Conservation (phyloP, 2,113 vertebrate genomes). For the Nothobranchius kuhntae region DNA sequence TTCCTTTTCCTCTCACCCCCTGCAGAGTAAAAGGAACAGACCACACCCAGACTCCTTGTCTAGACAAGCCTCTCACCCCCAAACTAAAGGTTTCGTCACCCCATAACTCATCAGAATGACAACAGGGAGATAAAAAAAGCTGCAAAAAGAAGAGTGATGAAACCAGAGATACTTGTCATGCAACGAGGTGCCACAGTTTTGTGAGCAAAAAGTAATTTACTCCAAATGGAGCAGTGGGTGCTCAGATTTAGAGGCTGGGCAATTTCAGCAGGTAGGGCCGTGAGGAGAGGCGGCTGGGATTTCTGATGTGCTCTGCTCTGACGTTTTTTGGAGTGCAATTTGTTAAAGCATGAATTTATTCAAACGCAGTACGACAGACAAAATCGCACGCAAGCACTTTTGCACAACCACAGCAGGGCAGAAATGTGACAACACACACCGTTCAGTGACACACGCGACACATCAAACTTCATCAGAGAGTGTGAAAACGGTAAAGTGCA, state of each 20-base stretch:
- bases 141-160: constrained; percentile 62
- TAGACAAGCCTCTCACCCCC: constrained; percentile 20
- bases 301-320: constrained; percentile 56
- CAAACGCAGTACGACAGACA: constrained; percentile 38
- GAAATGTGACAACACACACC: constrained; percentile 4
- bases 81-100: constrained; percentile 35
- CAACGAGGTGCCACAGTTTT: constrained; percentile 52
- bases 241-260: constrained; percentile 40
- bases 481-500: constrained; percentile 6
- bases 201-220: constrained; percentile 56
- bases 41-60: constrained; percentile 21
- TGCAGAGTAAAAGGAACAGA: not conserved
- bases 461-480: not conserved
- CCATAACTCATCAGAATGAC: constrained; percentile 45
- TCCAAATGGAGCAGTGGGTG: constrained; percentile 46
- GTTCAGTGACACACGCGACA: not conserved
- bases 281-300: constrained; percentile 19
- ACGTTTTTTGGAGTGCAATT: constrained; percentile 54
- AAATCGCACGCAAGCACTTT: constrained; percentile 19
- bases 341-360: constrained; percentile 41
- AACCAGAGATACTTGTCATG: constrained; percentile 57
- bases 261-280: constrained; percentile 43
- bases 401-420: not conserved
- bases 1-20: constrained; percentile 12
- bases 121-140: constrained; percentile 34